Evolutionary conservation across 2,888 invertebrate genomes (phyloP), one percentile per base, ranked within the genome.

Genomic region (Thumatha senex): DNA sequence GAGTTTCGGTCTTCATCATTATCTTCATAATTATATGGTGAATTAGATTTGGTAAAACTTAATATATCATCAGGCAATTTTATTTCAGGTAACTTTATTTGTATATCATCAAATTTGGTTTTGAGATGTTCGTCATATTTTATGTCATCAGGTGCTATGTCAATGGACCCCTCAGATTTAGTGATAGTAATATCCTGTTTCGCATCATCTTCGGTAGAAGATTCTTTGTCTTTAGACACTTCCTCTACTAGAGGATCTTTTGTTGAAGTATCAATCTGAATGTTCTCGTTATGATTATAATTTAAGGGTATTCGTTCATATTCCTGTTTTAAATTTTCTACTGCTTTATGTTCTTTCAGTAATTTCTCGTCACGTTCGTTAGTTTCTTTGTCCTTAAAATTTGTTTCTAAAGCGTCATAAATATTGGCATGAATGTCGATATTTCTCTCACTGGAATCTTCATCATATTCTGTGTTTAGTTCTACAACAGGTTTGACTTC

Each of bases 61-160:
- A 92, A 79, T 64, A 92, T 79, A 54, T 88, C 86, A n/a, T 92
- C 84, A 0, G 92, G 92, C 53, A 92, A 66, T 67, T 86, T 86
- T 54, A 92, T 91, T 70, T 90, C 91, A 4, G 92, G 92, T 56
- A 92, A 68, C 63, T 84, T 84, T 49, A 92, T 80, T n/a, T 75
- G 58, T 18, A 88, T 63, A 52, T 92, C 86, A 48, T 82, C 84
- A 54, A 91, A 89, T 66, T 89, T 87, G 14, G 86, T 76, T 38
- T 87, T 83, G 51, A 89, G 72, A 51, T 91, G 70, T 40, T 89
- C 86, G 65, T 87, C 89, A 63, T 79, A 87, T 56, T 70, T 72
- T 9, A 72, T 58, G 51, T 75, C 66, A 44, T 76, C 72, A 13
- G 83, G 81, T 36, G 73, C 61, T 18, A 74, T 67, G 38, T 84